Conservation (phyloP, 2,797 vertebrate genomes). For the Poeciliopsis turneri region DNA sequence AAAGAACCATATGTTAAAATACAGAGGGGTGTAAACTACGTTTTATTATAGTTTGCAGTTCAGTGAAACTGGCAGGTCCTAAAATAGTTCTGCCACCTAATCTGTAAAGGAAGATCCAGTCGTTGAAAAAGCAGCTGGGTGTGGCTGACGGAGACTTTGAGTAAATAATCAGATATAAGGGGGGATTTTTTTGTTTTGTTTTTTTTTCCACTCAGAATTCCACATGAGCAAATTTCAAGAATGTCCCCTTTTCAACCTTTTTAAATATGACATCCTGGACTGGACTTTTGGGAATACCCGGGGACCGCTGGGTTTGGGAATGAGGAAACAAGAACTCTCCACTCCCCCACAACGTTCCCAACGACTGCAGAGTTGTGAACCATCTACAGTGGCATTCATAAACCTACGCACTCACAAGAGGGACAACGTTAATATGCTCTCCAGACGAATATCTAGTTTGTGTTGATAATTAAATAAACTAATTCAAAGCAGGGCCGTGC, state of each 20-base stretch:
- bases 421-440: slow-evolving; percentile 6
- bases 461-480: neutral
- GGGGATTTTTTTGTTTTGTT: neutral
- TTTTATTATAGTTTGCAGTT: slow-evolving; percentile 38
- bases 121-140: slow-evolving; percentile 3
- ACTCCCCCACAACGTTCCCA: slow-evolving; percentile 62
- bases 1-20: neutral
- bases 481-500: neutral
- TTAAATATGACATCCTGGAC: slow-evolving; percentile 70
- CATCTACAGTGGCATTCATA: slow-evolving; percentile 18
- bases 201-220: slow-evolving; percentile 29
- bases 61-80: slow-evolving; percentile 40
- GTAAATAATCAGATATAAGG: slow-evolving; percentile 13
- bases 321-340: slow-evolving; percentile 40
- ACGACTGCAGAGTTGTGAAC: slow-evolving; percentile 23
- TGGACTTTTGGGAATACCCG: slow-evolving; percentile 61
- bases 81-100: slow-evolving; percentile 64
- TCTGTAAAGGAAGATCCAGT: slow-evolving; percentile 28
- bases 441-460: neutral
- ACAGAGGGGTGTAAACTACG: slow-evolving; percentile 24
- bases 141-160: neutral
- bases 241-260: slow-evolving; percentile 56
- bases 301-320: slow-evolving; percentile 56
- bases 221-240: slow-evolving; percentile 43
- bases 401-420: slow-evolving; percentile 25